Evolutionary conservation across 2,888 invertebrate species (phyloP).

Genomic region (Leucoma salicis): DNA sequence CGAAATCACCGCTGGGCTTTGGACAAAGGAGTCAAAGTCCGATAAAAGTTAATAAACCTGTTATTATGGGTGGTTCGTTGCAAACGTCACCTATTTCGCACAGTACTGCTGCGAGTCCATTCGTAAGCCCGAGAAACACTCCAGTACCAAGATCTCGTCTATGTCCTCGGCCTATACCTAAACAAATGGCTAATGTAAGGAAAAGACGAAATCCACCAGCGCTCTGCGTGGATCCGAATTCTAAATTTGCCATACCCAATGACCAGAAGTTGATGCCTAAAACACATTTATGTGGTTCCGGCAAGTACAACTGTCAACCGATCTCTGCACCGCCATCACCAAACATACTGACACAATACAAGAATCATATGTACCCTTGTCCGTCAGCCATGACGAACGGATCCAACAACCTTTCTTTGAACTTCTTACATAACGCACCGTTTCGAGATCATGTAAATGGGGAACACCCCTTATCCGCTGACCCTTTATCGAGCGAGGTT

Average conservation of each 20-base stretch:
- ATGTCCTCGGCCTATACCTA: constrained; percentile 78
- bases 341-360: constrained; percentile 73
- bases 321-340: constrained; percentile 88
- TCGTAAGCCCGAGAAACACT: constrained; percentile 91
- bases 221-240: constrained; percentile 57
- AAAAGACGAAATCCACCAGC: constrained; percentile 63
- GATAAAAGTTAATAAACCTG: constrained; percentile 56
- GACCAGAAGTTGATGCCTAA: constrained; percentile 70
- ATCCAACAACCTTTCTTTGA: constrained; percentile 66
- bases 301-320: constrained; percentile 69
- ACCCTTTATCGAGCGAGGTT: constrained; percentile 82
- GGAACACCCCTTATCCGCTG: constrained; percentile 71
- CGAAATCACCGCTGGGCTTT: constrained; percentile 69
- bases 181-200: constrained; percentile 52
- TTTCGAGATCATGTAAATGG: constrained; percentile 73
- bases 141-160: constrained; percentile 86
- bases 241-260: constrained; percentile 71
- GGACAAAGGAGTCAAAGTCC: constrained; percentile 65
- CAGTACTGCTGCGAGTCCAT: constrained; percentile 88
- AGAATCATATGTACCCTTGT: constrained; percentile 75
- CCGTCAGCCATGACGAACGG: constrained; percentile 61
- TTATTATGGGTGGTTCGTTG: constrained; percentile 65
- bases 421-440: constrained; percentile 65
- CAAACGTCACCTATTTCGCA: constrained; percentile 79
- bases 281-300: constrained; percentile 49